phyloP scores from a whole-genome alignment of 2,113 vertebrate genomes.

The Falcunculus frontatus region DNA sequence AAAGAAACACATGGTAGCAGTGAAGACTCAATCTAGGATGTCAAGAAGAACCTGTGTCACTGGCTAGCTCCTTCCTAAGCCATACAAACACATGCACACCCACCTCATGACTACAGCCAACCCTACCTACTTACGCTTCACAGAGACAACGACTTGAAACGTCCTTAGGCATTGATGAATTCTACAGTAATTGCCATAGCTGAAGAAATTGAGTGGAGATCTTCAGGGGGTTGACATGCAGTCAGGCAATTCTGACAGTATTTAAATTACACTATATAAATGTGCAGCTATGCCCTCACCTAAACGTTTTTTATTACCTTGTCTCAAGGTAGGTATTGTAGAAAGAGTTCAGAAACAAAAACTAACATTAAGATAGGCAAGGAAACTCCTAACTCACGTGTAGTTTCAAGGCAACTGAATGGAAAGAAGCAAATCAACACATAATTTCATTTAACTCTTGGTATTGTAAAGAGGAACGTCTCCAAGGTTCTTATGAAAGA shows the following conservation, averaged over 20 bases:
- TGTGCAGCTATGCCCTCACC: background rate
- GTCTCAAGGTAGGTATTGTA: background rate
- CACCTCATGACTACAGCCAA: background rate
- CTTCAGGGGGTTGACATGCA: background rate
- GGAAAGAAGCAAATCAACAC: background rate
- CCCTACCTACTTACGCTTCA: background rate
- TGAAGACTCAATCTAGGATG: background rate
- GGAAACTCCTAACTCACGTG: background rate
- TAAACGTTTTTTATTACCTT: background rate
- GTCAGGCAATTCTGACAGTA: background rate
- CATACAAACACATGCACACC: background rate
- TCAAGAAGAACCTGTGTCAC: background rate
- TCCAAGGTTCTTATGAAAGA: background rate
- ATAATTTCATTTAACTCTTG: background rate
- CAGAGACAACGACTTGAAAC: background rate
- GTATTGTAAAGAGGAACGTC: background rate
- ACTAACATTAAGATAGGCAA: background rate
- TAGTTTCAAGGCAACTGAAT: background rate
- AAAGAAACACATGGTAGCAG: background rate
- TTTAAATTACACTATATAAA: background rate
- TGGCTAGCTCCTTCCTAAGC: background rate
- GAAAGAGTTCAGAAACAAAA: background rate
- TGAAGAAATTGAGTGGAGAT: background rate
- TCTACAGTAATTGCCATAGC: background rate
- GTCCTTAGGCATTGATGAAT: background rate